Evolutionary conservation across 1,140 invertebrate genomes (phyloP).

Genomic region (Eriosoma lanigerum): DNA sequence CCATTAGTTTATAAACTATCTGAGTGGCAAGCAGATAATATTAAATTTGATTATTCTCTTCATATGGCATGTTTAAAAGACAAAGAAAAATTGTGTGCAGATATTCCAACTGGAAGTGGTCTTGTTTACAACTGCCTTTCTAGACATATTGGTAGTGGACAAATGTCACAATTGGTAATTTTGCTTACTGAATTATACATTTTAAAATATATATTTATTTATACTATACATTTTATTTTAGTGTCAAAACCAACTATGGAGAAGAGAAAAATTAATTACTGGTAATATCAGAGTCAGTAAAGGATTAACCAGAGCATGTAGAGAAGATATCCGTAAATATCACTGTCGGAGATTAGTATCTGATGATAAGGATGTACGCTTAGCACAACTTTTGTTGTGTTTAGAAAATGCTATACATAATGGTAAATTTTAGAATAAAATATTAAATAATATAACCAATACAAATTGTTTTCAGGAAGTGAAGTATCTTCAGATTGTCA

Average conservation of each 20-base stretch:
- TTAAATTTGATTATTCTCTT: conserved; percentile 81
- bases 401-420: conserved; percentile 83
- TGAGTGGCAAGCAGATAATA: conserved; percentile 88
- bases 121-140: conserved; percentile 59
- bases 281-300: conserved; percentile 90
- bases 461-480: conserved; percentile 56
- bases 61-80: conserved; percentile 89
- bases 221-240: conserved; percentile 56
- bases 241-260: conserved; percentile 82
- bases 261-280: conserved; percentile 83
- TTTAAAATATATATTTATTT: conserved; percentile 16
- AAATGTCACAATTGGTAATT: conserved; percentile 38
- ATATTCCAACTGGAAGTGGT: conserved; percentile 72
- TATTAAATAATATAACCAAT: neutral
- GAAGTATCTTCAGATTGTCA: conserved; percentile 75
- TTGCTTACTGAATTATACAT: neutral
- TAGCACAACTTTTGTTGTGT: conserved; percentile 91
- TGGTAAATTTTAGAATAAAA: conserved; percentile 58
- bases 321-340: conserved; percentile 83
- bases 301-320: conserved; percentile 84
- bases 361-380: conserved; percentile 77
- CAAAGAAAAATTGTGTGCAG: conserved; percentile 71
- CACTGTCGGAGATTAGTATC: conserved; percentile 74
- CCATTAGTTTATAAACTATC: conserved; percentile 79
- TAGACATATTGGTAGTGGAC: conserved; percentile 49